These are phyloP conservation scores for Aphrophora alni DNA, from an alignment of 2,888 invertebrate species.

Conservation along the genomic window DNA sequence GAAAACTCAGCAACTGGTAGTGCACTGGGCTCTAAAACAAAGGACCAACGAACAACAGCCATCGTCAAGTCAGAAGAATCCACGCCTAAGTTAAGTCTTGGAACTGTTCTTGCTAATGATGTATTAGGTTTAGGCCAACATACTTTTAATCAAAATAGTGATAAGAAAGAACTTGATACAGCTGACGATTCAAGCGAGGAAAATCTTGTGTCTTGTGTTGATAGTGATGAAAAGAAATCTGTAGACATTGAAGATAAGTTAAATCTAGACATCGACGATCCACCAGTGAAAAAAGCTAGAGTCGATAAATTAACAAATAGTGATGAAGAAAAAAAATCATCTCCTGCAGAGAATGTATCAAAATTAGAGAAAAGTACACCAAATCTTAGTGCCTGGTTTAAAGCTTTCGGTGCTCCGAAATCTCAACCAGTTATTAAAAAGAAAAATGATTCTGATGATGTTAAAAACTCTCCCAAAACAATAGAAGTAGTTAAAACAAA, in stretches of 20 bases:
- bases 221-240: conserved; percentile 43
- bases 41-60: conserved; percentile 29
- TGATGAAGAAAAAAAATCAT: conserved; percentile 45
- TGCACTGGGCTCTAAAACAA: conserved; percentile 28
- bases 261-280: conserved; percentile 53
- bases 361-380: conserved; percentile 73
- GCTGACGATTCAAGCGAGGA: conserved; percentile 46
- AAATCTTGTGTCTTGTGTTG: conserved; percentile 41
- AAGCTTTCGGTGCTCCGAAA: conserved; percentile 89
- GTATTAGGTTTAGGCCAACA: conserved; percentile 71
- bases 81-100: conserved; percentile 82
- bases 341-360: conserved; percentile 51
- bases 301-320: conserved; percentile 47
- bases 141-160: conserved; percentile 63
- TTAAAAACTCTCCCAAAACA: conserved; percentile 12
- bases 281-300: conserved; percentile 48
- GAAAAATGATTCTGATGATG: conserved; percentile 51
- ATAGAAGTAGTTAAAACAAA: conserved; percentile 19
- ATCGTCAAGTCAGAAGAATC: conserved; percentile 59
- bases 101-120: conserved; percentile 80
- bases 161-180: conserved; percentile 46
- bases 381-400: conserved; percentile 90
- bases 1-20: conserved; percentile 41
- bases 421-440: conserved; percentile 66
- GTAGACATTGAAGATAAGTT: conserved; percentile 55